Percentiles rank a stretch among this genome's conserved stretches.
Conservation (phyloP, 2,113 vertebrate species). For the Rafetus swinhoei region DNA sequence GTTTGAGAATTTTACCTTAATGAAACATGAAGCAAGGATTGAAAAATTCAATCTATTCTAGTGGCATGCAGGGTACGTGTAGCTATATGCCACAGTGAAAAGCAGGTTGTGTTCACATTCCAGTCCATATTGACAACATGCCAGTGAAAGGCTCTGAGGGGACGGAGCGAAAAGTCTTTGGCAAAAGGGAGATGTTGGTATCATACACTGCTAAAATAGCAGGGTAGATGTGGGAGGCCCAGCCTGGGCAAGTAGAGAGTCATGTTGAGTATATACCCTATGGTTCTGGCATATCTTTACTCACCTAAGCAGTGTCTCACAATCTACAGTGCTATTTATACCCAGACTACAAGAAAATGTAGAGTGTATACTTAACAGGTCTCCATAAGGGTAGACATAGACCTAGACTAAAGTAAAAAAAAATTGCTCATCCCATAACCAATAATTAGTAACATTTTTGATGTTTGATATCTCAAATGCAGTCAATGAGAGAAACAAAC, state of each 20-base stretch:
- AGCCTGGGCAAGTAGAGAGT: neutral
- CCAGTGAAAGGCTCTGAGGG: neutral
- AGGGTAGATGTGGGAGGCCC: neutral
- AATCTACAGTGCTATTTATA: neutral
- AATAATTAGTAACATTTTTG: neutral
- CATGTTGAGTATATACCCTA: neutral
- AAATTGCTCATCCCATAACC: neutral
- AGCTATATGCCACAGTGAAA: no score
- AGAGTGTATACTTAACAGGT: neutral
- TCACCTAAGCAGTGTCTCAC: no score
- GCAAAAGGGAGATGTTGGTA: neutral
- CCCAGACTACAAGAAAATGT: neutral
- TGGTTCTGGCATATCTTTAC: no score
- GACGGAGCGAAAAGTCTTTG: neutral
- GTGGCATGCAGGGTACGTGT: neutral
- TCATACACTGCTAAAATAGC: neutral
- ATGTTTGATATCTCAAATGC: neutral
- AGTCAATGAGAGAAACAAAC: neutral
- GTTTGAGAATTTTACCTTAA: conserved; percentile 11
- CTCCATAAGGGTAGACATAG: neutral
- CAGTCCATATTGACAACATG: neutral
- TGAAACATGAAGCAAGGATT: neutral
- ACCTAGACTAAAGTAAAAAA: neutral
- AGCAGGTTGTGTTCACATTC: neutral
- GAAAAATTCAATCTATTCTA: neutral